A percentile compares a stretch with the other conserved stretches of the same genome.
phyloP scores from a whole-genome alignment of 2,888 invertebrate genomes.

The Drosophila differens region DNA sequence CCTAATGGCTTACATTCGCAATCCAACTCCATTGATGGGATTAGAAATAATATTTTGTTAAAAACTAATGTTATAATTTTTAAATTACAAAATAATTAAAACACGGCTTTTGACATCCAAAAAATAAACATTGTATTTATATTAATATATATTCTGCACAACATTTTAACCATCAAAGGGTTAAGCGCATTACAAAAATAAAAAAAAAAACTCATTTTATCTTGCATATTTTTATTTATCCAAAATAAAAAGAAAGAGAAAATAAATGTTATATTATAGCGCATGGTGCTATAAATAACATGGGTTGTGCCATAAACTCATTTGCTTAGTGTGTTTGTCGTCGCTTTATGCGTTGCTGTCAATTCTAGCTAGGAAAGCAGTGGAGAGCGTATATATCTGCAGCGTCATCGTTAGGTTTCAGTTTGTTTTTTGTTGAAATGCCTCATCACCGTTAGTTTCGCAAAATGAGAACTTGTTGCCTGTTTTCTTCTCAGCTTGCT shows the following conservation, averaged over 20 bases:
- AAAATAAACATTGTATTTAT: background rate
- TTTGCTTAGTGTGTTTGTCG: conserved; percentile 1
- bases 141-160: background rate
- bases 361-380: conserved; percentile 44
- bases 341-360: conserved; percentile 13
- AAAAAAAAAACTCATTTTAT: background rate
- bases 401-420: conserved; percentile 74
- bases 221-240: conserved; percentile 18
- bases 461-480: conserved; percentile 30
- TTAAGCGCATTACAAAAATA: background rate
- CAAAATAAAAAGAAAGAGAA: conserved; percentile 12
- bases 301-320: conserved; percentile 37
- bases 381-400: conserved; percentile 49
- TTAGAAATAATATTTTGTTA: background rate
- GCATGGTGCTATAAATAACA: conserved; percentile 39
- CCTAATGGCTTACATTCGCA: background rate
- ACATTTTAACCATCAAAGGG: background rate
- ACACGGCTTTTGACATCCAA: no score
- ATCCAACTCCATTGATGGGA: background rate
- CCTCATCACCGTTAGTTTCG: conserved; percentile 69
- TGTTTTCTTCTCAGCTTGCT: conserved; percentile 26
- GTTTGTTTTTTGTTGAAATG: conserved; percentile 46
- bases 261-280: conserved; percentile 7
- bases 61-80: background rate
- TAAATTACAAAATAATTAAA: no score